phyloP scores from a whole-genome alignment of 2,797 vertebrate species.

The Cirrhinus mrigala region DNA sequence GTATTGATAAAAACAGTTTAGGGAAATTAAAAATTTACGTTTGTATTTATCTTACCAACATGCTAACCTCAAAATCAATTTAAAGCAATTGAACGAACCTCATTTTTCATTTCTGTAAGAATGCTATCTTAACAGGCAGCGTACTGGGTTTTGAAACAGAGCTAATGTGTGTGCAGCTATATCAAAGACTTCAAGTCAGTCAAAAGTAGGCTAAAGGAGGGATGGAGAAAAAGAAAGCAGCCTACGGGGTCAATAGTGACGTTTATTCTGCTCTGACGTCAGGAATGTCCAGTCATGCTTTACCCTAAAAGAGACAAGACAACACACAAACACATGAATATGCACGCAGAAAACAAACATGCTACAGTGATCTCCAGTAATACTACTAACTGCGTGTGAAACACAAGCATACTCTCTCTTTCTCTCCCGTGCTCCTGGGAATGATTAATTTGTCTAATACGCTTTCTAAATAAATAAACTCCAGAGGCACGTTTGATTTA shows the following conservation, averaged over 20 bases:
- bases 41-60: constrained; percentile 6
- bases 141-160: background rate
- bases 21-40: background rate
- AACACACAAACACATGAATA: constrained; percentile 25
- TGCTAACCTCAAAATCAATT: background rate
- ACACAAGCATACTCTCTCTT: constrained; percentile 18
- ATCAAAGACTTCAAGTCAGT: constrained; percentile 9
- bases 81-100: background rate
- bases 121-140: background rate
- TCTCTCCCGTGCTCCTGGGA: constrained; percentile 29
- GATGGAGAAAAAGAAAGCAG: constrained; percentile 14
- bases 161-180: constrained; percentile 3
- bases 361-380: constrained; percentile 17
- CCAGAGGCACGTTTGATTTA: constrained; percentile 78
- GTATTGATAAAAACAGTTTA: background rate
- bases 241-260: constrained; percentile 63
- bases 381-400: constrained; percentile 30
- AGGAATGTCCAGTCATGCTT: constrained; percentile 73
- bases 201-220: constrained; percentile 28
- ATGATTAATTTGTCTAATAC: constrained; percentile 76
- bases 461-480: constrained; percentile 75
- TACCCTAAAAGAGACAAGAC: constrained; percentile 64
- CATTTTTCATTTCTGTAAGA: background rate
- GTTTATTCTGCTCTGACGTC: constrained; percentile 73
- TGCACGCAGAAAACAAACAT: constrained; percentile 9